A percentile compares a stretch with the other conserved stretches of the same genome.
Evolutionary conservation across 2,797 vertebrate genomes (phyloP).

Genomic region (Phalloptychus januarius): DNA sequence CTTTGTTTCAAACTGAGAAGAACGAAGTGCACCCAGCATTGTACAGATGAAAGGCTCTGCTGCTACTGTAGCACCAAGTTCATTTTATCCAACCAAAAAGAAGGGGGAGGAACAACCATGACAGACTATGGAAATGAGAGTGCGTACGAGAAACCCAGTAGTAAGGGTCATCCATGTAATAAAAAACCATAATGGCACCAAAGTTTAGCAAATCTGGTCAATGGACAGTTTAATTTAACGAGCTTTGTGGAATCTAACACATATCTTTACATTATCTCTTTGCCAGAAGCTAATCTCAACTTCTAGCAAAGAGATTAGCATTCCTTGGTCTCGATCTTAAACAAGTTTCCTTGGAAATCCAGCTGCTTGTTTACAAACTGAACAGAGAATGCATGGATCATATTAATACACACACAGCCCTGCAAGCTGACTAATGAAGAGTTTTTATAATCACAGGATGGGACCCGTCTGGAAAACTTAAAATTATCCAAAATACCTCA

Average conservation of each 20-base stretch:
- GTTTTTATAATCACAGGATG: neutral
- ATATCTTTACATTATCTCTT: neutral
- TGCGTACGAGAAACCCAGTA: neutral
- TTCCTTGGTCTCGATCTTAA: neutral
- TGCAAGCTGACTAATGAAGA: neutral
- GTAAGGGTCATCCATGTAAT: neutral
- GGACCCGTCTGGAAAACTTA: neutral
- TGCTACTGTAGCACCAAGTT: slow-evolving; percentile 35
- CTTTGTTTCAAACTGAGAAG: neutral
- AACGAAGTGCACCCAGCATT: slow-evolving; percentile 17
- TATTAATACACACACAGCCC: neutral
- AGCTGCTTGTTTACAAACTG: neutral
- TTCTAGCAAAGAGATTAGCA: neutral
- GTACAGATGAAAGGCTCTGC: slow-evolving; percentile 46
- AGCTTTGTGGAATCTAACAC: neutral
- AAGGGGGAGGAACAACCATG: slow-evolving; percentile 60
- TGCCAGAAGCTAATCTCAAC: too few relatives aligned
- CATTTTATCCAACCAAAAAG: slow-evolving; percentile 73
- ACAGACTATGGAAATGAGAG: slow-evolving; percentile 9
- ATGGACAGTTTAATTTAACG: neutral
- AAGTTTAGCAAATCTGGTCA: neutral
- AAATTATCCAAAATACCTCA: neutral
- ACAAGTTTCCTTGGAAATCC: neutral
- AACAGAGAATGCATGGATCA: neutral
- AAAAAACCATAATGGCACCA: neutral